Base-by-base conservation (phyloP, 2,113 vertebrate species). In the Ancistrus triradiatus region DNA sequence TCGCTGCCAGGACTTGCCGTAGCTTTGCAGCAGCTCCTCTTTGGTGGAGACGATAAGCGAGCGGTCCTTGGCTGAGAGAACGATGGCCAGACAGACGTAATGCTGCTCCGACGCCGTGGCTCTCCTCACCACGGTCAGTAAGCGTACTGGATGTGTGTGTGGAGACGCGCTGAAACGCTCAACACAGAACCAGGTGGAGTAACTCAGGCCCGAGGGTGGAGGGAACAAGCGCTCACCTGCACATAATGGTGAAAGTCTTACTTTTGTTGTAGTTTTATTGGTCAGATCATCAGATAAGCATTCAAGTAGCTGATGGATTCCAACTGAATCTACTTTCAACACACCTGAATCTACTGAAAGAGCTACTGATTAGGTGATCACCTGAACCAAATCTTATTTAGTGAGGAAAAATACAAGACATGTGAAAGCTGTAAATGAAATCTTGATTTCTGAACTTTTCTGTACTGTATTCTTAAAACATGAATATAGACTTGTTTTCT, bases 51-150 rank as follows among this genome's bases (percentile, higher is more conserved):
- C 93, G 3, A 93, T 91, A n/a, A 98, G 83, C 0, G 91, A 93
- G 10, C 91, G 89, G 70, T 99, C 96, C 68, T 95, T 95, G 43
- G 91, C 89, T 0, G 95, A 97, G 17, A 99, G 84, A n/a, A 95
- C 86, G 8, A 98, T 63, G 10, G 94, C 87, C 63, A 99, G 90
- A 70, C 96, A 98, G n/a, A 98, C 89, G 0, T 90, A 96, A 38
- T 98, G 96, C 77, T 98, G 96, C 83, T 99, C 95, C 0, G 96
- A 98, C n/a, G 94, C 92, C 47, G 85, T 92, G 1, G 95, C 93
- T 15, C 94, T 83, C 0, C 96, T 88, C 18, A 97, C 94, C 1
- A 97, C 37, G 0, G 94, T 98, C 31, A 98, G 87, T 33, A 99
- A 88, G 1, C 94, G 87, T 72, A 98, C 90, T 0, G 94, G 93